These are phyloP conservation scores for Parapsyche elsis DNA, from an alignment of 1,140 invertebrate species.

Conservation along the genomic window DNA sequence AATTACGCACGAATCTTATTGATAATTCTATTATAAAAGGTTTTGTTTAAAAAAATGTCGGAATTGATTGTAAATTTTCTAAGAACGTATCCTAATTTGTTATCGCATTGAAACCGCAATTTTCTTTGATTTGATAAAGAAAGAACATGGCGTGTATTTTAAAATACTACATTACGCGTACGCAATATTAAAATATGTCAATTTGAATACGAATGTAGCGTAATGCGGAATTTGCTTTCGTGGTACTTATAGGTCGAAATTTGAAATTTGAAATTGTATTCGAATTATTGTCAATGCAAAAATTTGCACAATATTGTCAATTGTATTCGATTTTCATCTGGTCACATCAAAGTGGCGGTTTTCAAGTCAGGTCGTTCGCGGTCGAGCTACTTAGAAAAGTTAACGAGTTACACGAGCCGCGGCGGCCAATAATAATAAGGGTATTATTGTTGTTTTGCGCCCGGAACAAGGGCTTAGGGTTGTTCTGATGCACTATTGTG, in stretches of 20 bases:
- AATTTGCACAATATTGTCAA: no score
- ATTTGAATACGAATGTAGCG: no score
- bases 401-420: background rate
- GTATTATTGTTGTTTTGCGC: background rate
- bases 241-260: no score
- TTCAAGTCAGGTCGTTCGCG: no score
- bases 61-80: background rate
- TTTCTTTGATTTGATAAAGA: slow-evolving; percentile 11
- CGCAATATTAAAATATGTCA: no score
- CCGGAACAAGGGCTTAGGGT: background rate
- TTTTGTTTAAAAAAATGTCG: background rate
- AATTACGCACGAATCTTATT: background rate
- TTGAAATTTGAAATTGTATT: no score
- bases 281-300: no score
- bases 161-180: no score
- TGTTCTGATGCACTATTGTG: slow-evolving; percentile 36
- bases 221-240: no score
- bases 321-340: no score
- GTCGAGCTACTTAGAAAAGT: background rate
- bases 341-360: no score
- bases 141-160: background rate
- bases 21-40: background rate
- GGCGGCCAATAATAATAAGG: background rate
- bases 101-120: slow-evolving; percentile 8
- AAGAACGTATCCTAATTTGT: background rate